Evolutionary conservation across 2,888 invertebrate genomes (phyloP).

Genomic region (Hybos culiciformis): DNA sequence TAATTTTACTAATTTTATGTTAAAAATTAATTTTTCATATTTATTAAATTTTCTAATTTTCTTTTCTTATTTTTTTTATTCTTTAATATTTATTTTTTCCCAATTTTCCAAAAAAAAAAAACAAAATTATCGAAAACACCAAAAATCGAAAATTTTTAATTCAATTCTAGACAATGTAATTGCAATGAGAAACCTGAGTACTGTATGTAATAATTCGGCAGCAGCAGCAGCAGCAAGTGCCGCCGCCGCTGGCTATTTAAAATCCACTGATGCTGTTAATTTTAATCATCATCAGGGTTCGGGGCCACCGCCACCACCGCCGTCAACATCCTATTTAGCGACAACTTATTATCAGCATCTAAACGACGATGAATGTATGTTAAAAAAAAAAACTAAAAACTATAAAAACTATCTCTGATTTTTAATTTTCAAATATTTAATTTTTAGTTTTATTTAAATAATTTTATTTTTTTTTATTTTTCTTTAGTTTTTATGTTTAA

Average conservation of each 20-base stretch:
- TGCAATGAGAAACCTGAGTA: conserved; percentile 30
- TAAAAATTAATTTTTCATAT: background rate
- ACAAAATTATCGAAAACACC: too few relatives aligned
- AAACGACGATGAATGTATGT: conserved; percentile 36
- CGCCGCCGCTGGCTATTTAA: conserved; percentile 21
- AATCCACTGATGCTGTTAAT: conserved; percentile 18
- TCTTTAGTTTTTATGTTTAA: conserved; percentile 10
- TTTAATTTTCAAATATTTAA: too few relatives aligned
- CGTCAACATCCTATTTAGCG: conserved; percentile 32
- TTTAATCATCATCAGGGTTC: conserved; percentile 12
- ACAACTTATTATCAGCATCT: conserved; percentile 32
- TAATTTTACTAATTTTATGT: conserved; percentile 1
- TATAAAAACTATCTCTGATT: too few relatives aligned
- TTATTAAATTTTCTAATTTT: background rate
- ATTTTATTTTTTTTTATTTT: conserved; percentile 5
- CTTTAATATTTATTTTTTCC: background rate
- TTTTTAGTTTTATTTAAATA: background rate
- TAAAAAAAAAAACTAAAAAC: background rate
- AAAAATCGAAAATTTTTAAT: too few relatives aligned
- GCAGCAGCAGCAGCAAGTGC: conserved; percentile 22
- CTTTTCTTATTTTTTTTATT: background rate
- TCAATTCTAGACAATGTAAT: conserved; percentile 34
- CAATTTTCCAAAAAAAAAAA: conserved; percentile 2
- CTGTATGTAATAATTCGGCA: conserved; percentile 21
- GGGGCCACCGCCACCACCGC: too few relatives aligned